Conservation (phyloP, 23 tunicate species). For the Clavelina lepadiformis region DNA sequence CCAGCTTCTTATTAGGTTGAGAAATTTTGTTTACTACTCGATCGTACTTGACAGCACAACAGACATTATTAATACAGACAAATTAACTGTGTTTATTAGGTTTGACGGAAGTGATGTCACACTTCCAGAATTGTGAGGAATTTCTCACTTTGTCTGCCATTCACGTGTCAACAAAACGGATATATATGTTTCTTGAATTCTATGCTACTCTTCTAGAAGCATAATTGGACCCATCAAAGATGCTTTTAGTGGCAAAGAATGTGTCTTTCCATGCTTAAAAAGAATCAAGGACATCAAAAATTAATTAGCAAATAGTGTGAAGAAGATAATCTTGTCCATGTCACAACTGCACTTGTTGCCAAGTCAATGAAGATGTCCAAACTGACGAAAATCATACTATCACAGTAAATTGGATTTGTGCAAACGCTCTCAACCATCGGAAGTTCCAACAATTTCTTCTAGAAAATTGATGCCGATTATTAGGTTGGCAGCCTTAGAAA, state of each 20-base stretch:
- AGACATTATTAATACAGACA: background rate
- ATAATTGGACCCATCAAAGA: slow-evolving; percentile 9
- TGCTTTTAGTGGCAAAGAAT: slow-evolving; percentile 8
- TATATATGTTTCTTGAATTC: slow-evolving; percentile 4
- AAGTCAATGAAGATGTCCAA: slow-evolving; percentile 4
- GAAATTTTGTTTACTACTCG: slow-evolving; percentile 10
- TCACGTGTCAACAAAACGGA: slow-evolving; percentile 1
- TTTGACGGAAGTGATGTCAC: slow-evolving; percentile 6
- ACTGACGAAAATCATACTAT: background rate
- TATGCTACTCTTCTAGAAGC: slow-evolving; percentile 2
- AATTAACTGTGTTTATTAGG: slow-evolving; percentile 6
- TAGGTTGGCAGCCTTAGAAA: no score
- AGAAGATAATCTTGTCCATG: slow-evolving; percentile 10
- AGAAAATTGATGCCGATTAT: slow-evolving; percentile 15
- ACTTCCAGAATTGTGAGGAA: slow-evolving; percentile 2
- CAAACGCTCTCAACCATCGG: slow-evolving; percentile 10
- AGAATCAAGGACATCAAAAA: slow-evolving; percentile 9
- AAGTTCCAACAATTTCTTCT: slow-evolving; percentile 5
- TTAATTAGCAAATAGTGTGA: slow-evolving; percentile 3
- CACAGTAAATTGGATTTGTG: slow-evolving; percentile 7
- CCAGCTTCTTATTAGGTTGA: slow-evolving; percentile 1
- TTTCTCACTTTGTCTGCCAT: slow-evolving; percentile 11
- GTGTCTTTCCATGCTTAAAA: slow-evolving; percentile 7
- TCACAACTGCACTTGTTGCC: slow-evolving; percentile 12
- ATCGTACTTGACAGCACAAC: slow-evolving; percentile 6